Conservation (phyloP, 2,113 vertebrate species). For the Charina bottae region DNA sequence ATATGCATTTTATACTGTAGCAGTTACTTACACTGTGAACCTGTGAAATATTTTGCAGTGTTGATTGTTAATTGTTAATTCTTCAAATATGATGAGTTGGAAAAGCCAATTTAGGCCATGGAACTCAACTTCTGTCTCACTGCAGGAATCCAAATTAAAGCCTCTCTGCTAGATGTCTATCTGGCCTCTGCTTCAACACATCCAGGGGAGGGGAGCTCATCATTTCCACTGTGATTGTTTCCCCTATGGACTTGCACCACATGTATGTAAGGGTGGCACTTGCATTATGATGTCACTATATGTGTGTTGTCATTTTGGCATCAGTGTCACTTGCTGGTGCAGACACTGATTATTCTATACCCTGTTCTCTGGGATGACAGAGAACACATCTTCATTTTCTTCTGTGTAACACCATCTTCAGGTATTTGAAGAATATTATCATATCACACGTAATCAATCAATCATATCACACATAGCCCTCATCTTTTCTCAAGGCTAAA, state of each 20-base stretch:
- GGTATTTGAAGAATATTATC: neutral
- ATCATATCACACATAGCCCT: neutral
- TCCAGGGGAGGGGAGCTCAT: too few relatives aligned
- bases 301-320: neutral
- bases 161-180: too few relatives aligned
- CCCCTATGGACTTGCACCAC: neutral
- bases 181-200: too few relatives aligned
- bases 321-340: neutral
- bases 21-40: neutral
- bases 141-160: too few relatives aligned
- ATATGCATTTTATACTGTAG: constrained; percentile 4
- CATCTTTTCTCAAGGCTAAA: neutral
- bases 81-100: too few relatives aligned
- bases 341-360: neutral
- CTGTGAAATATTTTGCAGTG: constrained; percentile 16
- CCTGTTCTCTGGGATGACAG: neutral
- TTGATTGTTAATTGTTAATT: too few relatives aligned
- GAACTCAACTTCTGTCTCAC: too few relatives aligned
- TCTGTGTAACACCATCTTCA: neutral
- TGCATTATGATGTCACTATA: neutral
- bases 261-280: neutral
- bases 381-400: neutral
- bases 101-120: too few relatives aligned
- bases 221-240: too few relatives aligned
- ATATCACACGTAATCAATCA: neutral